A percentile compares a stretch with the other conserved stretches of the same genome.
Conservation (phyloP, 2,113 vertebrate genomes). For the Rhizomys pruinosus region DNA sequence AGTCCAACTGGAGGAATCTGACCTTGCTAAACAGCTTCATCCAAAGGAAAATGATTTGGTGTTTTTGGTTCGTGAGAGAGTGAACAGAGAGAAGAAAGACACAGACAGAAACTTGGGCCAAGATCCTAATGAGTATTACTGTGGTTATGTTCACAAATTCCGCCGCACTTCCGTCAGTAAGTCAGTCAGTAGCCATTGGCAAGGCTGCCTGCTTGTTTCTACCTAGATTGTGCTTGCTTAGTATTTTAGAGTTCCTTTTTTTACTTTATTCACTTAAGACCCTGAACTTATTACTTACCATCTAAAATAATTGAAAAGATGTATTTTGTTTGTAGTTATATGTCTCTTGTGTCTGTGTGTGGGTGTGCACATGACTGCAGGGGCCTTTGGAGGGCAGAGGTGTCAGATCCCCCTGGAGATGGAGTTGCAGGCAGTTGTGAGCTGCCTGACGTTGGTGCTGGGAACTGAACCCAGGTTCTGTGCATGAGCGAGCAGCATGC, state of each 20-base stretch:
- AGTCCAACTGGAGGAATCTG: constrained; percentile 83
- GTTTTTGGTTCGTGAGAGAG: constrained; percentile 84
- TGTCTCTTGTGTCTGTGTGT: too few species aligned
- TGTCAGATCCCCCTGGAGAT: background rate
- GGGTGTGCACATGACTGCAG: background rate
- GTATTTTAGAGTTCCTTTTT: background rate
- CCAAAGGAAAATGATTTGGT: constrained; percentile 92
- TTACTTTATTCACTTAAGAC: background rate
- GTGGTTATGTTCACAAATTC: constrained; percentile 86
- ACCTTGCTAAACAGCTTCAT: constrained; percentile 86
- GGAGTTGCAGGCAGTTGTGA: background rate
- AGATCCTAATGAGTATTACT: constrained; percentile 41
- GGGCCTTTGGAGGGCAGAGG: background rate
- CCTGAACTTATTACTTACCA: background rate
- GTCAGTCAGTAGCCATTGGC: background rate
- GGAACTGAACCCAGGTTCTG: background rate
- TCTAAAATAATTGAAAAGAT: background rate
- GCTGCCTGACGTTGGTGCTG: background rate
- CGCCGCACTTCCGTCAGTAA: constrained; percentile 79
- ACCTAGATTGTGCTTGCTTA: background rate
- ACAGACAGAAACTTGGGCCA: constrained; percentile 52
- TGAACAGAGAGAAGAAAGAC: constrained; percentile 58
- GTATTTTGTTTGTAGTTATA: background rate
- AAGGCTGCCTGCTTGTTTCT: background rate
- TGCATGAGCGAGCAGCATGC: too few species aligned